Percentiles rank a stretch among this genome's conserved stretches.
Evolutionary conservation across 2,888 invertebrate genomes (phyloP).

Genomic region (Andrena marginata): DNA sequence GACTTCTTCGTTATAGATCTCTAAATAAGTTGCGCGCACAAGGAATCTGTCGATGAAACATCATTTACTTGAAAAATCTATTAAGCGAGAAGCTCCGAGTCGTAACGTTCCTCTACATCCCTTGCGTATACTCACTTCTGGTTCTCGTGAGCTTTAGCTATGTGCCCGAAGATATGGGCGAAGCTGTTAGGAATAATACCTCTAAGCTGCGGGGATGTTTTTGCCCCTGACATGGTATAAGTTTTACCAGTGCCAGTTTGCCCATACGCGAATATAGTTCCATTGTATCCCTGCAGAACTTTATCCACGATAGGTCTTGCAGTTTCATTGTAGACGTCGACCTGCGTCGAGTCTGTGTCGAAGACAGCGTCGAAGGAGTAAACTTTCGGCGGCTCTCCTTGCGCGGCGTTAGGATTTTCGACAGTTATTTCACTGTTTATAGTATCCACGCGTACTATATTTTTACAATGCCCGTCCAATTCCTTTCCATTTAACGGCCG

Average conservation of each 20-base stretch:
- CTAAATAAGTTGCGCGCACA: conserved; percentile 98
- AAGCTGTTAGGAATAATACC: conserved; percentile 99
- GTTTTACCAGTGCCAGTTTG: conserved; percentile 99
- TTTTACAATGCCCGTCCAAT: conserved; percentile 89
- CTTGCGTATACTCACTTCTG: conserved; percentile 90
- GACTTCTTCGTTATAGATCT: conserved; percentile 99
- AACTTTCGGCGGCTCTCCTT: conserved; percentile 92
- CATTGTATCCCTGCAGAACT: conserved; percentile 98
- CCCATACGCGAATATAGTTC: conserved; percentile 95
- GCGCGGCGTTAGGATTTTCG: conserved; percentile 89
- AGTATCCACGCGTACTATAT: conserved; percentile 92
- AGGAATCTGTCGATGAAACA: conserved; percentile 90
- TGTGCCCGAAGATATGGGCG: conserved; percentile 99
- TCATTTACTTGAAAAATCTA: not conserved
- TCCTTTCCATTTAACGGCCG: conserved; percentile 97
- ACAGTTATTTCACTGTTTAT: conserved; percentile 92
- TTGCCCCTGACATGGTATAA: conserved; percentile 98
- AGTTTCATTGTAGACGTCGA: conserved; percentile 98
- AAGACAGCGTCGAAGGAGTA: conserved; percentile 99
- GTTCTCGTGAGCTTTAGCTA: conserved; percentile 96
- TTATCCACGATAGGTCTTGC: conserved; percentile 99
- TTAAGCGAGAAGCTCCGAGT: not conserved
- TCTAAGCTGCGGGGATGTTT: conserved; percentile 93
- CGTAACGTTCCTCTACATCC: not conserved
- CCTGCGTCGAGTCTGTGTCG: conserved; percentile 93